Conservation (phyloP, 2,113 vertebrate genomes). For the Psilopogon haemacephalus region DNA sequence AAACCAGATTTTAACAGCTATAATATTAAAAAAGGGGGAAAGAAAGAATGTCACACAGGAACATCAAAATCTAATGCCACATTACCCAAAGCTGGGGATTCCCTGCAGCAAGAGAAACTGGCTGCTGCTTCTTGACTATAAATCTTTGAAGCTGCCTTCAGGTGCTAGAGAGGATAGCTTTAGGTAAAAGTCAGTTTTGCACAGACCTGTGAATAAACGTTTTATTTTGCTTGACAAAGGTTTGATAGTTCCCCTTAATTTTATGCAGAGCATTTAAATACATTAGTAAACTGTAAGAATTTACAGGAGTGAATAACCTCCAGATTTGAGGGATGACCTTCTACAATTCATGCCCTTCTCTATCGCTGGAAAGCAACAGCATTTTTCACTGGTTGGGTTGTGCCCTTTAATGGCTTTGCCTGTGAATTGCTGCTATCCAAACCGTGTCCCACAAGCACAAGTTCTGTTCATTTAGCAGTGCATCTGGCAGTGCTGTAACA, state of each 20-base stretch:
- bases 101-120: not conserved
- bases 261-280: not conserved
- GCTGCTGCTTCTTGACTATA: not conserved
- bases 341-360: not conserved
- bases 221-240: not conserved
- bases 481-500: not conserved
- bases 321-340: not conserved
- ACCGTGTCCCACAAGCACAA: not conserved
- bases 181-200: not conserved
- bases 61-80: not conserved
- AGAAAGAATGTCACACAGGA: accelerated
- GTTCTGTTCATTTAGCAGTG: not conserved
- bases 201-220: not conserved
- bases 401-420: not conserved
- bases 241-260: not conserved
- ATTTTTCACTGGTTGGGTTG: not conserved
- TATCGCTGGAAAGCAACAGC: not conserved
- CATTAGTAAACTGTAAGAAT: not conserved
- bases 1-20: not conserved
- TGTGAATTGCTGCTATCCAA: not conserved
- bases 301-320: not conserved
- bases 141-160: not conserved
- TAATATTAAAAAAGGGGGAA: not conserved
- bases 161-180: not conserved
- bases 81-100: not conserved